Evolutionary conservation across 2,113 vertebrate species (phyloP), one percentile per base, ranked within the genome.

Genomic region (Erpornis zantholeuca): DNA sequence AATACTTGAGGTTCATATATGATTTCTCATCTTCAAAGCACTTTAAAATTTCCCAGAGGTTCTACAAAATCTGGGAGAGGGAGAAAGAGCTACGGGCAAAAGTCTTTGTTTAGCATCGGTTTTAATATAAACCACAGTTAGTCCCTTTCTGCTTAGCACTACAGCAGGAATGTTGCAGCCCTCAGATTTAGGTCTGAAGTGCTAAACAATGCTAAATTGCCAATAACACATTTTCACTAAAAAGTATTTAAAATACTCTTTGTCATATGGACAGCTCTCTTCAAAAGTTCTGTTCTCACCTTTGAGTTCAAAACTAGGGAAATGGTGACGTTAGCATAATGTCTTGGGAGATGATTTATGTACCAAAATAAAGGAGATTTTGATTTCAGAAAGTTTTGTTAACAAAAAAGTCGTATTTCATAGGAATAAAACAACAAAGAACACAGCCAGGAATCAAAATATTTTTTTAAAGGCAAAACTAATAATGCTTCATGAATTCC

Each of bases 21-120:
- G 56, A 86, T 78, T 96, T 91, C 76, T 94, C 80, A 85, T 94
- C 89, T 96, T 89, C 92, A 93, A 96, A 96, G 94, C 72, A 78
- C 45, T 96, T 93, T 8, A 96, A 82, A 88, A 77, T 96, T 92
- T 96, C 80, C 82, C 82, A 96, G 88, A 94, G 88, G 84, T 91
- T 94, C 54, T 40, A 86, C 81, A 94, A 95, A 96, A 93, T 77
- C 88, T 64, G 59, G 29, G 80, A 80, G 38, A 90, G 35, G 15
- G 64, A 94, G 49, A 76, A 82, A 90, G 52, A 79, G 78, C 87
- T 87, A 42, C 5, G 17, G 61, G 71, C 72, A 92, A 83, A 70
- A 86, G 52, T 44, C 80, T 83, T 96, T 95, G 76, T 93, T 96
- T 93, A 87, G 70, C 24, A 60, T 8, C 38, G 70, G 54, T 86